These are phyloP conservation scores for Ruditapes philippinarum DNA, from an alignment of 1,140 invertebrate genomes.

Conservation along the genomic window DNA sequence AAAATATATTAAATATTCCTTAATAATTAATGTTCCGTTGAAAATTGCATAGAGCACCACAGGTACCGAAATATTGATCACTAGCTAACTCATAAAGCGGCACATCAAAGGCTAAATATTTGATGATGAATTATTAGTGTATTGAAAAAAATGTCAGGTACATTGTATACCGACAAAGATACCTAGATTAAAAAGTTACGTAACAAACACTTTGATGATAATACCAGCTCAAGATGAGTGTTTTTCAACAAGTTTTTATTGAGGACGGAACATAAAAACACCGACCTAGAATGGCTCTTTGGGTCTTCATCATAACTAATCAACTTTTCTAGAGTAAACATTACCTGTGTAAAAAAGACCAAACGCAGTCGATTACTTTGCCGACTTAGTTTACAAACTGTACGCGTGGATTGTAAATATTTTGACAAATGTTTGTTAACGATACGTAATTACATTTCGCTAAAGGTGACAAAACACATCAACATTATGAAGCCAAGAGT, in stretches of 20 bases:
- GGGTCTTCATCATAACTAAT: not conserved
- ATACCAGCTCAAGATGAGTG: not conserved
- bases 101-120: not conserved
- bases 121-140: slow-evolving; percentile 62
- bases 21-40: too few species aligned
- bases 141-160: slow-evolving; percentile 18
- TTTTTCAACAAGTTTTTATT: slow-evolving; percentile 8
- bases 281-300: not conserved
- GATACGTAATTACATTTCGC: slow-evolving; percentile 6
- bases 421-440: not conserved
- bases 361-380: not conserved
- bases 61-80: slow-evolving; percentile 37
- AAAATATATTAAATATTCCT: too few species aligned
- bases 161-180: not conserved
- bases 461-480: slow-evolving; percentile 9
- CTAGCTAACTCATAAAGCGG: not conserved
- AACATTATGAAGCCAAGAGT: not conserved
- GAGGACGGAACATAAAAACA: not conserved
- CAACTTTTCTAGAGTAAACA: not conserved
- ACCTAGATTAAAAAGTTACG: not conserved
- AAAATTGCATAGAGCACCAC: too few species aligned
- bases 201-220: not conserved
- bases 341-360: not conserved
- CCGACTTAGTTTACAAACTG: not conserved
- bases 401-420: slow-evolving; percentile 30